Percentiles rank a stretch among this genome's conserved stretches.
Conservation (phyloP, 2,797 vertebrate genomes). For the Rhynchonycteris naso region DNA sequence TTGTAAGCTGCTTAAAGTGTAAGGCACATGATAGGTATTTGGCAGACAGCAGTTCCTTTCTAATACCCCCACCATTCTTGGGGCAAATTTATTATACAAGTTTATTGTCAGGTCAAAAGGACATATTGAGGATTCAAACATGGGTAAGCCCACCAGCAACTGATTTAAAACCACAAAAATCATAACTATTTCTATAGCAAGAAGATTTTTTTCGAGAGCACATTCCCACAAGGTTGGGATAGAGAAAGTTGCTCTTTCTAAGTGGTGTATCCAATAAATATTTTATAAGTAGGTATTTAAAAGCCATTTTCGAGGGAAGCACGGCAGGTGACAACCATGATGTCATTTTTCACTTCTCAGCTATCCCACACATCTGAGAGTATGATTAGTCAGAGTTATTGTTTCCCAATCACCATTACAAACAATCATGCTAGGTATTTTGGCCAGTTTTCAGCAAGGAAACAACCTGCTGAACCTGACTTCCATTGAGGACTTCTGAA, state of each 20-base stretch:
- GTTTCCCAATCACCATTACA: background rate
- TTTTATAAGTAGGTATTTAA: background rate
- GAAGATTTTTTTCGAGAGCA: constrained; percentile 14
- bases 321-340: background rate
- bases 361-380: background rate
- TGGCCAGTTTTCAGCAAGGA: background rate
- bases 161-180: background rate
- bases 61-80: background rate
- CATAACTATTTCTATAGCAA: background rate
- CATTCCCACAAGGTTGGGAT: background rate
- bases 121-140: background rate
- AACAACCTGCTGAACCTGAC: background rate
- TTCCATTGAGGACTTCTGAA: background rate
- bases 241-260: background rate
- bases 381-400: background rate
- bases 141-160: background rate
- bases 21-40: too few species aligned
- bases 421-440: background rate
- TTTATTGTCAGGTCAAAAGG: background rate
- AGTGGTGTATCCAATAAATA: background rate
- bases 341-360: background rate
- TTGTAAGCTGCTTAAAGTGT: background rate
- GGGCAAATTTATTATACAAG: background rate
- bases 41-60: background rate
- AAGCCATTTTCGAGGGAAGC: background rate